Conservation (phyloP, 1,140 invertebrate genomes). For the Drusus annulatus region DNA sequence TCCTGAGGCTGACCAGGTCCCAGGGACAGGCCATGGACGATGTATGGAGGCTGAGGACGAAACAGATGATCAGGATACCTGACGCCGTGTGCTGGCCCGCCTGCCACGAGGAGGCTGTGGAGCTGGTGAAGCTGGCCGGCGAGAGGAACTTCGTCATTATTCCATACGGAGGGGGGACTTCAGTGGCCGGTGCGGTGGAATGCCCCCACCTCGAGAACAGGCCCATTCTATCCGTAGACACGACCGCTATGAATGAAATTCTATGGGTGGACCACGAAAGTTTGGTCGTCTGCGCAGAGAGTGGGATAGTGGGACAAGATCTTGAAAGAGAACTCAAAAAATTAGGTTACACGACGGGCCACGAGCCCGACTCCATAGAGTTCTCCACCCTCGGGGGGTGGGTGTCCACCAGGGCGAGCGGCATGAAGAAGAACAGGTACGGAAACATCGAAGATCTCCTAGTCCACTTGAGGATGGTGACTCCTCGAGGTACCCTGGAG, state of each 20-base stretch:
- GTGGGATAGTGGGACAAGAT: constrained; percentile 81
- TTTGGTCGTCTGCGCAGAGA: constrained; percentile 74
- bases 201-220: constrained; percentile 77
- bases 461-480: constrained; percentile 79
- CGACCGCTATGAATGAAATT: constrained; percentile 80
- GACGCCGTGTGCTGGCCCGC: constrained; percentile 80
- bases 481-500: constrained; percentile 76
- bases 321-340: constrained; percentile 69
- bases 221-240: constrained; percentile 80
- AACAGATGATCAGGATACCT: constrained; percentile 75
- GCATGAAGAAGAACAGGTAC: constrained; percentile 87
- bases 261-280: constrained; percentile 81
- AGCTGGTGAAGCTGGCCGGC: constrained; percentile 74
- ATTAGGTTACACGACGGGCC: constrained; percentile 72
- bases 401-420: constrained; percentile 83
- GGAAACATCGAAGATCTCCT: constrained; percentile 84
- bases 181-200: constrained; percentile 77
- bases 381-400: constrained; percentile 84
- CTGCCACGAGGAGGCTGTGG: constrained; percentile 74
- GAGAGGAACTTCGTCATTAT: constrained; percentile 77
- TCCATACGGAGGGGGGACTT: constrained; percentile 83
- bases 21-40: constrained; percentile 83
- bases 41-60: constrained; percentile 73
- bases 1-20: constrained; percentile 76
- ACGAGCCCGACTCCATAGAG: constrained; percentile 85